Evolutionary conservation across 2,797 vertebrate genomes (phyloP).

Genomic region (Sorex maritimensis): DNA sequence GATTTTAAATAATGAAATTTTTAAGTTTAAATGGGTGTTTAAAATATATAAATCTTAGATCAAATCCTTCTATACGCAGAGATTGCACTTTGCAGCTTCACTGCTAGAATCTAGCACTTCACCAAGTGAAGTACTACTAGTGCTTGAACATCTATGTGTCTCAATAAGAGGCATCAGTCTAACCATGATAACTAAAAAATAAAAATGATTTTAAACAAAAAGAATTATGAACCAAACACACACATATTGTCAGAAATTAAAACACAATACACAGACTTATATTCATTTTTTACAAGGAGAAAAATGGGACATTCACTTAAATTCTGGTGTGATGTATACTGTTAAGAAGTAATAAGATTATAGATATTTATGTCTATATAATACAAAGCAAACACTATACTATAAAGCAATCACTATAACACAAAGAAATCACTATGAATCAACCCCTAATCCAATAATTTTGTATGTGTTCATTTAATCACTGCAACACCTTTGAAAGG

Average conservation of each 20-base stretch:
- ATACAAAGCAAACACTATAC: background rate
- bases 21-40: background rate
- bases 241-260: background rate
- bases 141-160: rapidly evolving
- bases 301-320: background rate
- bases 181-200: too few species aligned
- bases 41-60: background rate
- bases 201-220: too few species aligned
- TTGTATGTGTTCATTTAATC: background rate
- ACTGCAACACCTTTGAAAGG: background rate
- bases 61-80: background rate
- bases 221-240: too few species aligned
- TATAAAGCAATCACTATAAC: too few species aligned
- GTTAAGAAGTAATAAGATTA: background rate
- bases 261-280: background rate
- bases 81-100: background rate
- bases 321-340: background rate
- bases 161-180: background rate
- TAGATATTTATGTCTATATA: too few species aligned
- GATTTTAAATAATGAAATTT: background rate
- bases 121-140: too few species aligned
- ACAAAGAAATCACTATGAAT: background rate
- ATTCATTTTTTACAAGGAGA: background rate
- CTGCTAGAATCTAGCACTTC: background rate
- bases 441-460: background rate